Evolutionary conservation across 1,140 invertebrate species (phyloP).

Genomic region (Lepidurus arcticus): DNA sequence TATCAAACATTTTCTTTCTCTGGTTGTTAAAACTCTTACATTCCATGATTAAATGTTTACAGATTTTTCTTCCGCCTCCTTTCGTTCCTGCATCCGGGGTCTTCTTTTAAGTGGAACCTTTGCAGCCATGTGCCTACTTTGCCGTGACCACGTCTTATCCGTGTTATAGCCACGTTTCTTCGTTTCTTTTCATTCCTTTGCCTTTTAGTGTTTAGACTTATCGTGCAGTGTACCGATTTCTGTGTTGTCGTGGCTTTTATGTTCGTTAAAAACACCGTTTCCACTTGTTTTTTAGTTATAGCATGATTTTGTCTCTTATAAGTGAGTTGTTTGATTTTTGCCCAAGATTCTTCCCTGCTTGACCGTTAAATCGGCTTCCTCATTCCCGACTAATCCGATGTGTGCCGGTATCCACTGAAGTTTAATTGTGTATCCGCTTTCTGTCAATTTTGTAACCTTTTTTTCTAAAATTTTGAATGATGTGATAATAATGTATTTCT

Average conservation of each 20-base stretch:
- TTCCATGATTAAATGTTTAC: neutral
- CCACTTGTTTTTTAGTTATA: neutral
- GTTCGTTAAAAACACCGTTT: neutral
- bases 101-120: neutral
- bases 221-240: neutral
- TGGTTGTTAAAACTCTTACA: neutral
- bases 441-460: no score
- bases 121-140: neutral
- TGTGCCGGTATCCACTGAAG: neutral
- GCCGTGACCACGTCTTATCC: neutral
- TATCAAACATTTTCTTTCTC: neutral
- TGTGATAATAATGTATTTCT: no score
- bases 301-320: neutral
- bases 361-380: neutral
- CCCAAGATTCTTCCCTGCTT: neutral
- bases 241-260: neutral
- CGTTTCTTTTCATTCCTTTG: neutral
- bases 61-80: neutral
- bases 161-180: neutral
- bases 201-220: neutral
- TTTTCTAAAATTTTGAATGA: no score
- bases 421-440: neutral
- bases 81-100: neutral
- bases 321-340: neutral
- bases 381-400: neutral